Conservation (phyloP, 2,797 vertebrate species). For the Nyctibius grandis region DNA sequence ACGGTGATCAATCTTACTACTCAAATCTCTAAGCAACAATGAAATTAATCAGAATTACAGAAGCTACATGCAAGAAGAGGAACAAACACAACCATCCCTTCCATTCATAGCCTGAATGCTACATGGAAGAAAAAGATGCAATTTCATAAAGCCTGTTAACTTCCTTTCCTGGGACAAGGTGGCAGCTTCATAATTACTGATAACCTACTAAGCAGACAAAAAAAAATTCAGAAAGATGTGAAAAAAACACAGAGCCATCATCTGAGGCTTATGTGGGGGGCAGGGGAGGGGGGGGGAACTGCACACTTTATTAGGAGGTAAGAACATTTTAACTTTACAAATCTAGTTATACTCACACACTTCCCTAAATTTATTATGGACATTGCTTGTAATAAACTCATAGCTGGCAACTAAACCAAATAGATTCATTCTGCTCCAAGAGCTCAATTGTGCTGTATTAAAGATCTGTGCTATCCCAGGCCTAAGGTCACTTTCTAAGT, state of each 20-base stretch:
- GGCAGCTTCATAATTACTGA: background rate
- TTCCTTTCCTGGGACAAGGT: background rate
- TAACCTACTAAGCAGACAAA: background rate
- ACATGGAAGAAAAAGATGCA: background rate
- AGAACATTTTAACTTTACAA: background rate
- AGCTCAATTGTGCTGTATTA: background rate
- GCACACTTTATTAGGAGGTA: background rate
- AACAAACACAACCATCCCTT: background rate
- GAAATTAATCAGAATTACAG: background rate
- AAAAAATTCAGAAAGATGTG: rapidly evolving
- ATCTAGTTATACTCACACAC: background rate
- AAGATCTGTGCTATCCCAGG: background rate
- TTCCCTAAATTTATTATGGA: background rate
- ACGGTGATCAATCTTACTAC: background rate
- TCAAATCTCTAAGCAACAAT: background rate
- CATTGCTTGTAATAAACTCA: background rate
- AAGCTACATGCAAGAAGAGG: background rate
- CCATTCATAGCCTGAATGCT: background rate
- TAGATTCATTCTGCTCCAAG: background rate
- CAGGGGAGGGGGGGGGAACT: background rate
- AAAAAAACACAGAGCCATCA: background rate
- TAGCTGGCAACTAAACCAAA: background rate
- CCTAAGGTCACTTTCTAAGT: background rate
- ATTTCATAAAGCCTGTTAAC: background rate
- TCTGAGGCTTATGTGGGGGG: background rate